Evolutionary conservation across 2,797 vertebrate genomes (phyloP).

Genomic region (Myotis daubentonii): DNA sequence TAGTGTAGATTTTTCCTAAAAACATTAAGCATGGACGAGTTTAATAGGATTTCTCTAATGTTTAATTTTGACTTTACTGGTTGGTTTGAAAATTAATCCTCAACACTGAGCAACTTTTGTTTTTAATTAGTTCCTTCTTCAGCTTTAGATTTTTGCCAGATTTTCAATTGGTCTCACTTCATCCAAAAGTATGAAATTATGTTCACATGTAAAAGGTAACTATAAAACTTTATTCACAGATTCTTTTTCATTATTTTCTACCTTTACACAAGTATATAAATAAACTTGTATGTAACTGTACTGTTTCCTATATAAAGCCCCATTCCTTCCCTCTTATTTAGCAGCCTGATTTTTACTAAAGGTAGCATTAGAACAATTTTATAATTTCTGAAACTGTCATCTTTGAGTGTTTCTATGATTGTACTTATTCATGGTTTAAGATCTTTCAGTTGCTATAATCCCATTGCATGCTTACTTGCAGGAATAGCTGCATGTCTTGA

Average conservation of each 20-base stretch:
- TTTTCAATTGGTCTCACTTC: conserved; percentile 16
- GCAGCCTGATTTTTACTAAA: not conserved
- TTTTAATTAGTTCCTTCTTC: conserved; percentile 53
- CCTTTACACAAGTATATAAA: not conserved
- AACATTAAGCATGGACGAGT: conserved; percentile 14
- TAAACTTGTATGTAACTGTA: not conserved
- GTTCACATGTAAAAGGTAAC: conserved; percentile 27
- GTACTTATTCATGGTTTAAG: not conserved
- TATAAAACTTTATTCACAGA: not conserved
- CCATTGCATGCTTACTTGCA: not conserved
- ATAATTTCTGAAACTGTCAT: not conserved
- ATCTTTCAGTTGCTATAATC: not conserved
- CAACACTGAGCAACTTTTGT: conserved; percentile 41
- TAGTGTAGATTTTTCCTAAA: conserved; percentile 24
- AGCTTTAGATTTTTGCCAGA: not conserved
- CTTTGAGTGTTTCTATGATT: not conserved
- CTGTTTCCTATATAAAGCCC: not conserved
- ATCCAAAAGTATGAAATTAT: conserved; percentile 32
- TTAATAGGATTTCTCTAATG: conserved; percentile 9
- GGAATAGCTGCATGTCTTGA: not conserved
- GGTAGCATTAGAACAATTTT: not conserved
- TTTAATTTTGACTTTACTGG: conserved; percentile 40
- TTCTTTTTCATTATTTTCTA: not conserved
- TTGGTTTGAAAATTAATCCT: conserved; percentile 34
- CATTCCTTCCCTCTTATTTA: not conserved